Evolutionary conservation across 2,113 vertebrate genomes (phyloP).

Genomic region (Pomatostomus ruficeps): DNA sequence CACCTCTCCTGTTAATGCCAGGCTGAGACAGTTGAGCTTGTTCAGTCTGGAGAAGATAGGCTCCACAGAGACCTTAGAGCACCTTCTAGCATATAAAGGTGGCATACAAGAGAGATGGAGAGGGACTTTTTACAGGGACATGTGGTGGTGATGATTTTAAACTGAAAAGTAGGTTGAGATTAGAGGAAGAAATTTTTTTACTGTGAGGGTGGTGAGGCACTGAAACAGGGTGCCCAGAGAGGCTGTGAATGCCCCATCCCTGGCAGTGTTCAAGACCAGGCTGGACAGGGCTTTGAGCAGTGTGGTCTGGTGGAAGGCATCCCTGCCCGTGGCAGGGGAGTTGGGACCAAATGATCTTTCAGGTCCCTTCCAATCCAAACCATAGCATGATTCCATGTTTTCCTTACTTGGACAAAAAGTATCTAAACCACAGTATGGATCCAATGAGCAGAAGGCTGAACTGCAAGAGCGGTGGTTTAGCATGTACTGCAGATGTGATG

Average conservation of each 20-base stretch:
- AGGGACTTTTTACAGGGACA: background rate
- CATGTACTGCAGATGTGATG: accelerated
- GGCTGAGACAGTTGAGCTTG: background rate
- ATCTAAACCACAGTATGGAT: background rate
- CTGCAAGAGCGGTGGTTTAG: background rate
- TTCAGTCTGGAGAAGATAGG: background rate
- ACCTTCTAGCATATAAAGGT: background rate
- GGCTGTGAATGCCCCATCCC: too few species aligned
- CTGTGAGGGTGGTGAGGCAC: background rate
- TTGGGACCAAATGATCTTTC: background rate
- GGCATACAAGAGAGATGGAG: background rate
- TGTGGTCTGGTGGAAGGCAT: background rate
- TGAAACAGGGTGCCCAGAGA: background rate
- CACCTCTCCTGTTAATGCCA: background rate
- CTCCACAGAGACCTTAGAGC: background rate
- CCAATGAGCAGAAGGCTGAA: background rate
- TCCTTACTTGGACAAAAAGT: background rate
- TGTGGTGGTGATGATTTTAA: background rate
- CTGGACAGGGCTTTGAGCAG: background rate
- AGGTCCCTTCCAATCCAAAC: background rate
- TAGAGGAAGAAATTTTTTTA: background rate
- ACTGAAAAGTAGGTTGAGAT: background rate
- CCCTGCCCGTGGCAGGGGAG: background rate
- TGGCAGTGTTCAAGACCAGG: background rate
- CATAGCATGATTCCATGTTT: background rate